Base-by-base conservation (phyloP, 2,113 vertebrate genomes). In the Carassius auratus region DNA sequence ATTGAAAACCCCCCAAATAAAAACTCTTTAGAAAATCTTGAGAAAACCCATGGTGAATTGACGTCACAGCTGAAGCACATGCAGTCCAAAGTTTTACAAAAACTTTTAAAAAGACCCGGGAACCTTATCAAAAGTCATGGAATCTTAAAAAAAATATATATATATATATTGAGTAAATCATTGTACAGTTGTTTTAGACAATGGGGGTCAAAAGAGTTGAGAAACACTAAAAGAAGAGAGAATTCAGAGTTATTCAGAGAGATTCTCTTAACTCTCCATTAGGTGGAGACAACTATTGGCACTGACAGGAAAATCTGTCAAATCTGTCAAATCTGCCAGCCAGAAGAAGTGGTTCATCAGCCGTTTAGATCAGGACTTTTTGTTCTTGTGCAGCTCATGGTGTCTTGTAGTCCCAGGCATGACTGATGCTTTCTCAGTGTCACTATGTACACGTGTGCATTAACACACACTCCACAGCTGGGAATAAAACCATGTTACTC, bases 401-500 rank as follows among this genome's bases (percentile, higher is more conserved):
- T 59, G 76, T 36, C 9, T 77, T 21, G 5, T 13, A 36, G 76
- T 77, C 76, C n/a, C 30, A 61, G 33, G 38, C 19, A 4, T 45
- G 36, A 42, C 73, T 74, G 33, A 74, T 42, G 52, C 21, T 4
- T 66, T 33, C 17, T 71, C 64, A 69, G 45, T 79, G 62, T 64
- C 50, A 69, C 50, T 52, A 52, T 7, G 3, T 45, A 64, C 84
- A 78, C 45, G 10, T 52, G 36, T 17, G 77, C 50, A 10, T 71
- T 38, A 1, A 66, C 57, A 81, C 77, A 81, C 68, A 64, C 77
- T 8, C 64, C 45, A n/a, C 61, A 73, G 52, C 21, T 68, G 26
- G 6, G 26, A 26, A 74, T 52, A 83, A 77, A 84, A 57, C 77
- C 26, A 10, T 45, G 66, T 76, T 76, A 33, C 21, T 80, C 38